Evolutionary conservation across 2,888 invertebrate species (phyloP).

Genomic region (Clanis bilineata): DNA sequence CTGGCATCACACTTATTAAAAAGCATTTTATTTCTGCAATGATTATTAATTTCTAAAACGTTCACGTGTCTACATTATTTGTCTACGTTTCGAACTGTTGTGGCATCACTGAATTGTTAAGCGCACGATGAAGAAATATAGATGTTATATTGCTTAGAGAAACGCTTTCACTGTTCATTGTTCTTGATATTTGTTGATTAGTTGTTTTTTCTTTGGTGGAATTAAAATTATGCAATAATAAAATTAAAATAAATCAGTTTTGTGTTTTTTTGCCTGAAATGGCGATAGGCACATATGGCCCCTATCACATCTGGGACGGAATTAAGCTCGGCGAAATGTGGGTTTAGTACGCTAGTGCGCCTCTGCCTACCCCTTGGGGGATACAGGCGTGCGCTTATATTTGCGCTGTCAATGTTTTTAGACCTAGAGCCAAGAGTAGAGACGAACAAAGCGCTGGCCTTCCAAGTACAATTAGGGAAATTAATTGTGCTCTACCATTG

Average conservation of each 20-base stretch:
- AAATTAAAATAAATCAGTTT: slow-evolving; percentile 45
- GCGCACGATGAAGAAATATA: slow-evolving; percentile 14
- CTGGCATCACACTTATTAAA: neutral
- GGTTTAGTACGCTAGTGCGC: no score
- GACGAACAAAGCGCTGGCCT: no score
- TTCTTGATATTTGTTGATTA: slow-evolving; percentile 54
- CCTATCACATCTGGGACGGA: no score
- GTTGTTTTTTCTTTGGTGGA: slow-evolving; percentile 58
- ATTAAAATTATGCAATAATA: slow-evolving; percentile 69
- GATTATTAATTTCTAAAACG: neutral
- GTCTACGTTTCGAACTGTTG: neutral
- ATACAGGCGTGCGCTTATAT: no score
- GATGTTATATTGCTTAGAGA: slow-evolving; percentile 14
- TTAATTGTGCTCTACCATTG: neutral
- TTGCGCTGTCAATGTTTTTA: no score
- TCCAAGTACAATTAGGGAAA: neutral
- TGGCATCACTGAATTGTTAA: slow-evolving; percentile 9
- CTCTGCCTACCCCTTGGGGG: no score
- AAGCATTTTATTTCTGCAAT: slow-evolving; percentile 5
- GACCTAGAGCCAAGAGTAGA: no score
- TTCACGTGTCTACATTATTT: neutral
- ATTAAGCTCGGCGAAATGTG: no score
- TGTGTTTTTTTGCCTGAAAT: slow-evolving; percentile 29
- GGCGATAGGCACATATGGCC: no score
- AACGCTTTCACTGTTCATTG: slow-evolving; percentile 48